Base-by-base conservation (phyloP, 2,113 vertebrate genomes). In the Hydrolagus affinis region DNA sequence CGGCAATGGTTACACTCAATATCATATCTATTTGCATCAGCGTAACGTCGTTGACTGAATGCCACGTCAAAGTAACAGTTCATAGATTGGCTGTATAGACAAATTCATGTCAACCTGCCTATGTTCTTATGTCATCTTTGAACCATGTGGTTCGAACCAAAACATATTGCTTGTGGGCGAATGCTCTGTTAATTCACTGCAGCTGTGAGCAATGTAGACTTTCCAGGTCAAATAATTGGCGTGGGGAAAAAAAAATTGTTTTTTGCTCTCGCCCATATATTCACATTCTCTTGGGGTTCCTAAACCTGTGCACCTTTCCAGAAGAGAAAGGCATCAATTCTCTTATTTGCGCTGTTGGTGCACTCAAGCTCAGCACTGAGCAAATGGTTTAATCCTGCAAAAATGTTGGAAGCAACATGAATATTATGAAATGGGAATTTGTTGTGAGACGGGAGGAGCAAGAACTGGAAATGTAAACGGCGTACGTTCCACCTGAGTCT, bases 61-160 rank as follows among this genome's bases (percentile, higher is more conserved):
- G 44, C 44, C 44, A 44, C 44, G 44, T 72, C 30, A 72, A 72
- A 72, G 25, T 14, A 72, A 30, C 25, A 17, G 25, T 72, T 30
- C 70, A 71, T 12, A 25, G 21, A 69, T 14, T 69, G 14, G 66
- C 14, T 69, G 66, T 69, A 17, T 69, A 21, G 66, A 69, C 4
- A 21, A 69, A 69, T 6, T 69, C 32, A 75, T n/a, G 32, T 75
- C 73, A 80, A 64, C 60, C 60, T 64, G 77, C 25, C 44, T 64
- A 64, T 17, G 23, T 60, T 23, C 57, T 80, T 80, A 64, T 62
- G 77, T 80, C 59, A 75, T 75, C 73, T 44, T 32, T 15, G 8
- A 80, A 80, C 77, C 77, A 80, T 80, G 62, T 80, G 25, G 25
- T 80, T 80, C n/a, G 28, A 28, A 80, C n/a, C 60, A 64, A 64